Evolutionary conservation across 2,113 vertebrate species (phyloP).

Genomic region (Donacobius atricapilla): DNA sequence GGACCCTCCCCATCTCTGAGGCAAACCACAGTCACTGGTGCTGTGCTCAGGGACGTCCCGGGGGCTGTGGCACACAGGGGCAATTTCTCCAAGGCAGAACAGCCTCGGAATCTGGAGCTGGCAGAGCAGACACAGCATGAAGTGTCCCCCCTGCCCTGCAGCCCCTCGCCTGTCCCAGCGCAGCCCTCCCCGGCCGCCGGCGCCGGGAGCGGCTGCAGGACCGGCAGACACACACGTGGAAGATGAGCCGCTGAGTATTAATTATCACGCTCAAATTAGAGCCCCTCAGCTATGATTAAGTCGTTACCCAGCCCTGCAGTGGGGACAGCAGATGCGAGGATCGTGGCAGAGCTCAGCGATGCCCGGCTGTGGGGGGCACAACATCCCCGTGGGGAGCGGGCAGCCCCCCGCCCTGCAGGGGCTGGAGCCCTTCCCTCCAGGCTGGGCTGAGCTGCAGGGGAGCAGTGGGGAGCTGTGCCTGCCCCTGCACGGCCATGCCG

Average conservation of each 20-base stretch:
- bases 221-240: neutral
- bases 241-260: neutral
- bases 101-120: neutral
- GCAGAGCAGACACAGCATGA: accelerated
- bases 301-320: accelerated
- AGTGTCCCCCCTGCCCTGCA: neutral
- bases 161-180: neutral
- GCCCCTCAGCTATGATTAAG: neutral
- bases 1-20: accelerated
- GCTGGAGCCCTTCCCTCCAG: neutral
- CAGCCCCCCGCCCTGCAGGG: neutral
- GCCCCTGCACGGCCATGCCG: neutral
- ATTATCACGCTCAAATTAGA: neutral
- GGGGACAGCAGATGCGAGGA: accelerated
- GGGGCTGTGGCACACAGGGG: neutral
- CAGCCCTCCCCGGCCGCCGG: neutral
- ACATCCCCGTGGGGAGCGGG: accelerated
- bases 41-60: accelerated
- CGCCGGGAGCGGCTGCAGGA: neutral
- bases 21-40: accelerated
- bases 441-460: neutral
- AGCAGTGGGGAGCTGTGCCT: neutral
- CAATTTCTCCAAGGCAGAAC: neutral
- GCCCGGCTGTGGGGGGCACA: accelerated
- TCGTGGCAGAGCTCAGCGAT: accelerated